Percentiles rank a stretch among this genome's conserved stretches.
Evolutionary conservation across 2,113 vertebrate genomes (phyloP).

Genomic region (Stegastes partitus): DNA sequence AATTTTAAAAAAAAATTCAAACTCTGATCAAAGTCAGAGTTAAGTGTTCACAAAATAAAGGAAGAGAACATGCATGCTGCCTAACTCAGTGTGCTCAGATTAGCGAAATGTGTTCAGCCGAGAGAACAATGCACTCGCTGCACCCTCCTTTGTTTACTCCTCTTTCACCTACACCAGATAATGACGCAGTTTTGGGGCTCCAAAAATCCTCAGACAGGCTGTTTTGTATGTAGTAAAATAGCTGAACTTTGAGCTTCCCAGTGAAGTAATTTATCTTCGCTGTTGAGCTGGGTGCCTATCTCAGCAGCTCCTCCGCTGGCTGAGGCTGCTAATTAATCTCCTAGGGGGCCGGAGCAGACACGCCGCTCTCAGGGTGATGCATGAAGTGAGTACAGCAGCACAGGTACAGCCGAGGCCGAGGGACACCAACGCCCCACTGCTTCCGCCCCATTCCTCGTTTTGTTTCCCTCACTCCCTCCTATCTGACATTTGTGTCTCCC

Average conservation of each 20-base stretch:
- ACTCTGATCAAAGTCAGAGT: no score
- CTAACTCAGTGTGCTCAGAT: not conserved
- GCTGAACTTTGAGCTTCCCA: conserved; percentile 73
- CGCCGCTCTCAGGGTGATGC: conserved; percentile 72
- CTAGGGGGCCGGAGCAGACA: conserved; percentile 51
- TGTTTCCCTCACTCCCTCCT: conserved; percentile 20
- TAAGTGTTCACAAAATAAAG: not conserved
- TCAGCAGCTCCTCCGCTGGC: conserved; percentile 63
- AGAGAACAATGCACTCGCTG: not conserved
- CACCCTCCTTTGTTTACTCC: not conserved
- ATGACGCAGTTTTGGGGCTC: conserved; percentile 37
- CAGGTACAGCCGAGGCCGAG: conserved; percentile 27
- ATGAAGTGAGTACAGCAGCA: conserved; percentile 60
- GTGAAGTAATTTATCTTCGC: conserved; percentile 75
- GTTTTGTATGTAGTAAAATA: conserved; percentile 65
- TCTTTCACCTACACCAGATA: not conserved
- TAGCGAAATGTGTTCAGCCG: conserved; percentile 11
- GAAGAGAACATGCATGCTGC: not conserved
- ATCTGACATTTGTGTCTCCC: conserved; percentile 1
- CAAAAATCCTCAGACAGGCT: conserved; percentile 26
- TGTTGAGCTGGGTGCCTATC: conserved; percentile 58
- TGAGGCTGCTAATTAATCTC: conserved; percentile 79
- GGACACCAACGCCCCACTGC: not conserved
- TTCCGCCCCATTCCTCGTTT: not conserved
- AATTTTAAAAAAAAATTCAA: no score